These are phyloP conservation scores for Drosophila repletoides DNA, from an alignment of 1,140 invertebrate genomes.

Conservation along the genomic window DNA sequence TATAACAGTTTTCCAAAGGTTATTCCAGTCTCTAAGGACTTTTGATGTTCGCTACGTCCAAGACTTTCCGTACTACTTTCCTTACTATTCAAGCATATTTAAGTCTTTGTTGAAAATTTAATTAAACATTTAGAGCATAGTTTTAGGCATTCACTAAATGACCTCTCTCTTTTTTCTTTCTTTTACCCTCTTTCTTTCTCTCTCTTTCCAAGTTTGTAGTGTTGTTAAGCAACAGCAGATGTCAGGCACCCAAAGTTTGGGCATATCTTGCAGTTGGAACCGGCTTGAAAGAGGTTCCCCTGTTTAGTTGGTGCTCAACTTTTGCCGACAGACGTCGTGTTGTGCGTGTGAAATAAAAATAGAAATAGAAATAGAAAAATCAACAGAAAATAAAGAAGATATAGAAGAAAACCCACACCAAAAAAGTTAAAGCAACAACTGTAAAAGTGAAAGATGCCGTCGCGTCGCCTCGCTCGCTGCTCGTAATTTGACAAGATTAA, in stretches of 20 bases:
- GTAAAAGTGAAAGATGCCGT: conserved; percentile 69
- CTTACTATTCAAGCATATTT: no score
- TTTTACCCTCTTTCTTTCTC: not conserved
- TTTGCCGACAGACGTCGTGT: conserved; percentile 52
- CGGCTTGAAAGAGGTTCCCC: conserved; percentile 5
- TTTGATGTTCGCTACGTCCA: no score
- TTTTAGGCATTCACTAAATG: conserved; percentile 24
- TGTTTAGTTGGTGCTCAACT: conserved; percentile 60
- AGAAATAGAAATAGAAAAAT: not conserved
- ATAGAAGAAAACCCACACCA: conserved; percentile 24
- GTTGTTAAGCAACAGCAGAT: conserved; percentile 17
- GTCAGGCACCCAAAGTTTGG: conserved; percentile 55
- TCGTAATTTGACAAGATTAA: conserved; percentile 55
- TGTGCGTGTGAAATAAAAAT: conserved; percentile 2
- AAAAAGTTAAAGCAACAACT: conserved; percentile 19
- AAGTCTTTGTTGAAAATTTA: no score
- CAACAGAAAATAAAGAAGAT: conserved; percentile 7
- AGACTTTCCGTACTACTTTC: no score
- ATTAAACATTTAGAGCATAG: conserved; percentile 9
- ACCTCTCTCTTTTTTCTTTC: not conserved
- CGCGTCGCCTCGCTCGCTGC: not conserved
- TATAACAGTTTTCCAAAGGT: no score
- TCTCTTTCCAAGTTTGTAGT: not conserved
- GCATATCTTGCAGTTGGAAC: conserved; percentile 41
- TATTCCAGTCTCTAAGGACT: no score